A percentile compares a stretch with the other conserved stretches of the same genome.
phyloP scores from a whole-genome alignment of 2,888 invertebrate species.

The Shargacucullia verbasci region DNA sequence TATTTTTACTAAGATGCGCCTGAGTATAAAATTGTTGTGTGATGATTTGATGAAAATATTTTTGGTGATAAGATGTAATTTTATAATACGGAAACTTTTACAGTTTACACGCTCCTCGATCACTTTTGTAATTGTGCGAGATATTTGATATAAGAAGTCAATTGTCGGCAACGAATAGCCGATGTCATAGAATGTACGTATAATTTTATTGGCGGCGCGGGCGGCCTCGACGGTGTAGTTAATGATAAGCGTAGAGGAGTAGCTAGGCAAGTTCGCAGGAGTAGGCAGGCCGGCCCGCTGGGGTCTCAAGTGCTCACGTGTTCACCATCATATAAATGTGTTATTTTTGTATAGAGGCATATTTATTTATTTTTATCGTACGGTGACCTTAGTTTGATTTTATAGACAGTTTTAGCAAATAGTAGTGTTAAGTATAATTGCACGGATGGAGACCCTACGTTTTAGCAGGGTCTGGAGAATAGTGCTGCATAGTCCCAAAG shows the following conservation, averaged over 20 bases:
- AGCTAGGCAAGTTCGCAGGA: slow-evolving; percentile 56
- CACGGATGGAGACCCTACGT: slow-evolving; percentile 85
- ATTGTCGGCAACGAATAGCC: slow-evolving; percentile 70
- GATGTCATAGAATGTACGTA: slow-evolving; percentile 53
- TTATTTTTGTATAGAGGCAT: slow-evolving; percentile 88
- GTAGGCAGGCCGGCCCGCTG: slow-evolving; percentile 57
- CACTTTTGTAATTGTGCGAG: slow-evolving; percentile 86
- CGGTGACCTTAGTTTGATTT: slow-evolving; percentile 79
- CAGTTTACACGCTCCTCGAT: slow-evolving; percentile 83
- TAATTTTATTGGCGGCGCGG: slow-evolving; percentile 35
- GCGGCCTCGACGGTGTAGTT: slow-evolving; percentile 57
- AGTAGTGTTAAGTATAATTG: slow-evolving; percentile 79
- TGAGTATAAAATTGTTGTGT: slow-evolving; percentile 71
- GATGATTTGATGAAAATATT: slow-evolving; percentile 68
- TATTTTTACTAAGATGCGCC: slow-evolving; percentile 80
- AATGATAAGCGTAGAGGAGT: slow-evolving; percentile 39
- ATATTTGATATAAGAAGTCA: slow-evolving; percentile 76
- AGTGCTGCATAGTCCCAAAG: slow-evolving; percentile 87
- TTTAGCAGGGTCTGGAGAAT: slow-evolving; percentile 84
- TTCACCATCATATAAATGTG: slow-evolving; percentile 83
- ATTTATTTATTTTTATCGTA: slow-evolving; percentile 86
- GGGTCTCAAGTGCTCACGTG: slow-evolving; percentile 81
- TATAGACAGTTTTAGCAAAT: slow-evolving; percentile 82
- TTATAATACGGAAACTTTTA: slow-evolving; percentile 78
- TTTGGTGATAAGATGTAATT: slow-evolving; percentile 82